Conservation (phyloP, 2,113 vertebrate genomes). For the Hipposideros armiger region DNA sequence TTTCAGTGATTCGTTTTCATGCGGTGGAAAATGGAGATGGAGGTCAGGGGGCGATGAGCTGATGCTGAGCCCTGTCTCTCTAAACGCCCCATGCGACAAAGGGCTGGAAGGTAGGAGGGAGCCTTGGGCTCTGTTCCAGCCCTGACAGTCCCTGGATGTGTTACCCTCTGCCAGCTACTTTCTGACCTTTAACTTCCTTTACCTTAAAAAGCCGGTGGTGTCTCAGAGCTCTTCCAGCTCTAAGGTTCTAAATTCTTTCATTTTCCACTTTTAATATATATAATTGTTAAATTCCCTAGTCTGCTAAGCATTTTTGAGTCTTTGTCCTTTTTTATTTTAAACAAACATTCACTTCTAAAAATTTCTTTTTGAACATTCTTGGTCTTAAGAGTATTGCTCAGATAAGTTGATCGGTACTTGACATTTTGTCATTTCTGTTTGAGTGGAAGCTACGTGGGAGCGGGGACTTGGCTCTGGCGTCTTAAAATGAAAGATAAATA, state of each 20-base stretch:
- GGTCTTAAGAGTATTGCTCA: neutral
- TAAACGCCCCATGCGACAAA: neutral
- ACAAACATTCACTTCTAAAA: neutral
- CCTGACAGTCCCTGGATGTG: too few species aligned
- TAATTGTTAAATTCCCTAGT: neutral
- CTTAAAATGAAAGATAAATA: neutral
- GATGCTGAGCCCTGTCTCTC: neutral
- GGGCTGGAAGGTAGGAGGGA: neutral
- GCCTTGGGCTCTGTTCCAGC: neutral
- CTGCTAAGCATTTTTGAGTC: neutral
- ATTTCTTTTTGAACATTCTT: neutral
- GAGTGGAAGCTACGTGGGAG: neutral
- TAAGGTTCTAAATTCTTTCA: neutral
- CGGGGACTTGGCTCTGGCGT: neutral
- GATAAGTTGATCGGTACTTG: neutral
- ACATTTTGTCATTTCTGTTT: neutral
- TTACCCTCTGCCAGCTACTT: neutral
- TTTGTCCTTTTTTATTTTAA: neutral
- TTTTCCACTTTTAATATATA: neutral
- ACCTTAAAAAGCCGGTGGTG: neutral
- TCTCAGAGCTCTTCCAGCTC: neutral
- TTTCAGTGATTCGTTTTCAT: neutral
- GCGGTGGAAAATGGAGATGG: neutral
- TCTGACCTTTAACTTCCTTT: conserved; percentile 15
- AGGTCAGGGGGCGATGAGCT: neutral